phyloP scores from a whole-genome alignment of 1,140 invertebrate genomes.

The Mactra quadrangularis region DNA sequence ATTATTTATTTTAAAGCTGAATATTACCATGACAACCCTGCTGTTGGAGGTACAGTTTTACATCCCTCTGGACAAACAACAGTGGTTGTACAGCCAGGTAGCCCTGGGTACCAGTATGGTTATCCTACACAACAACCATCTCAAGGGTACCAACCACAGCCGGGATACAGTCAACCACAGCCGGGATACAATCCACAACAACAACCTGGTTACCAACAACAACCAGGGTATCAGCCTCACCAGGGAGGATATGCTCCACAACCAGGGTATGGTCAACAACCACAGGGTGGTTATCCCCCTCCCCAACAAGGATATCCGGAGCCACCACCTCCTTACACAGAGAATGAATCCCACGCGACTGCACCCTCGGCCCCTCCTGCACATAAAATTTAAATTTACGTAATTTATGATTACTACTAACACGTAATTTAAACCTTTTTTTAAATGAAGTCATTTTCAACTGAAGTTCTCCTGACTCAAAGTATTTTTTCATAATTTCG shows the following conservation, averaged over 20 bases:
- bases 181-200: slow-evolving; percentile 20
- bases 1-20: too few species aligned
- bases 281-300: neutral
- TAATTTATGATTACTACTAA: too few species aligned
- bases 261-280: neutral
- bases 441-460: too few species aligned
- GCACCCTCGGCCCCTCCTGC: slow-evolving; percentile 36
- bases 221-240: neutral
- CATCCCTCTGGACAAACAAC: neutral
- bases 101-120: slow-evolving; percentile 24
- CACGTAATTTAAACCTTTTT: too few species aligned
- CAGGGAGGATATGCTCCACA: neutral
- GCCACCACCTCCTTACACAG: slow-evolving; percentile 45
- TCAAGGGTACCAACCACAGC: slow-evolving; percentile 12
- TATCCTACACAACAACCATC: slow-evolving; percentile 21
- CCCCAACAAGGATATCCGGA: slow-evolving; percentile 36
- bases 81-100: slow-evolving; percentile 36
- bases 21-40: slow-evolving; percentile 62
- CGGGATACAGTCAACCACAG: neutral
- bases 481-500: too few species aligned
- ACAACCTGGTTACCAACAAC: neutral
- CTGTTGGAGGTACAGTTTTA: slow-evolving; percentile 42
- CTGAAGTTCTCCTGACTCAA: too few species aligned
- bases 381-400: slow-evolving; percentile 21
- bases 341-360: neutral